phyloP scores from a whole-genome alignment of 2,797 vertebrate genomes.

The Acanthurus lineatus region DNA sequence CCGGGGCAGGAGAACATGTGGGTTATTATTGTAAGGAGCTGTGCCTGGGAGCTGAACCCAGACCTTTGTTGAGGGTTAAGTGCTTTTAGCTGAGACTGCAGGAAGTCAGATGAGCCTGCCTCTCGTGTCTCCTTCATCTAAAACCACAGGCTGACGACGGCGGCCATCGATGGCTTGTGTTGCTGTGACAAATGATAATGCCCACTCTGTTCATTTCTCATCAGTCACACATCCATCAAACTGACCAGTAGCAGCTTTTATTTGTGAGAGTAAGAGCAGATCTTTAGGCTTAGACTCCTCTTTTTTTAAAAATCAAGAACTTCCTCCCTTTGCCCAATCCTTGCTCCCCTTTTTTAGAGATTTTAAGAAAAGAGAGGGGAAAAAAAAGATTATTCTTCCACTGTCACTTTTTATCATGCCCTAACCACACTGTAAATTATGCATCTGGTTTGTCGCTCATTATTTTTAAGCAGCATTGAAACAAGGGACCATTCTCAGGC shows the following conservation, averaged over 20 bases:
- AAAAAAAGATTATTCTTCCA: conserved; percentile 16
- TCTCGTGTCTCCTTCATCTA: conserved; percentile 38
- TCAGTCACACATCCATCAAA: conserved; percentile 25
- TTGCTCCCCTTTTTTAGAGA: conserved; percentile 5
- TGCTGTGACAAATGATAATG: conserved; percentile 43
- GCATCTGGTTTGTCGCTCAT: conserved; percentile 73
- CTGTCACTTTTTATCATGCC: conserved; percentile 69
- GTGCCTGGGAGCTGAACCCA: conserved; percentile 55
- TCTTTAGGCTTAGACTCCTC: conserved; percentile 7
- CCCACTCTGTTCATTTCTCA: conserved; percentile 7
- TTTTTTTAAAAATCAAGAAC: conserved; percentile 21
- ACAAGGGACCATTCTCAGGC: conserved; percentile 42
- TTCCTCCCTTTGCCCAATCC: neutral
- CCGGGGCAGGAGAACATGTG: neutral
- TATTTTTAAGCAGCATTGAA: conserved; percentile 68
- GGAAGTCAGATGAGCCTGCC: conserved; percentile 58
- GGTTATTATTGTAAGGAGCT: conserved; percentile 35
- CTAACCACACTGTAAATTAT: conserved; percentile 78
- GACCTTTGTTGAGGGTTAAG: conserved; percentile 59
- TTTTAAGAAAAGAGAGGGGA: neutral
- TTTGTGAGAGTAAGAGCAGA: conserved; percentile 8
- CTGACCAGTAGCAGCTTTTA: neutral
- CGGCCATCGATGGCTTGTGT: neutral
- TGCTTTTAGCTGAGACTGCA: conserved; percentile 50
- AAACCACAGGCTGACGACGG: conserved; percentile 19